Base-by-base conservation (phyloP, 2,888 invertebrate genomes). In the Entomobrya proxima region DNA sequence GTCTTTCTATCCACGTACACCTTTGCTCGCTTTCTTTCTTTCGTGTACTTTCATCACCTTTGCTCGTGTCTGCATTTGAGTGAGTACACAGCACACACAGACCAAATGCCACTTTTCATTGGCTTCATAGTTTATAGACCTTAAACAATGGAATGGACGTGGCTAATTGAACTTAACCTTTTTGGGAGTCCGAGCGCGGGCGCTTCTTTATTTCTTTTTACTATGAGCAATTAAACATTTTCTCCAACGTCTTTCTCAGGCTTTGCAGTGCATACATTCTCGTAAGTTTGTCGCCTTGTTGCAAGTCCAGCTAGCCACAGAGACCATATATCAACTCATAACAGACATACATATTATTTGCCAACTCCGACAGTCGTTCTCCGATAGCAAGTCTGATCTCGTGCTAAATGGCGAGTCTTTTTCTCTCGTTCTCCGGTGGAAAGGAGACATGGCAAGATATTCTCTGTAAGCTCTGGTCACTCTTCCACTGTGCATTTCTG, bases 151-250 rank as follows among this genome's bases (percentile, higher is more conserved):
- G 75, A 67, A 64, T 67, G 76, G 76, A 75, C 83, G 44, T 47
- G 74, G 83, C 50, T 83, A 83, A 83, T 83, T 83, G 83, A 83
- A 83, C 76, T 52, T 82, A 82, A 82, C 64, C 76, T 83, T 47
- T 37, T 37, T 35, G 52, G 52, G 76, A 75, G 74, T 83, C 37
- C 2, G 30, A 76, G 50, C 27, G 15, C 24, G 40, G 32, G 40
- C 27, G 83, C 37, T 44, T n/a, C n/a, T 18, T 40, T 37, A 69
- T 52, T 72, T 40, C 35, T 32, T 47, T 61, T 61, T 61, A 81
- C 81, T 44, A 24, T 58, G 32, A 32, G 61, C 81, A 81, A 81
- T 81, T 81, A 81, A 37, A 15, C 69, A 30, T 58, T 72, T 72
- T 40, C 72, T 44, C 27, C 47, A 9, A n/a, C 72, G 61, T 72